These are phyloP conservation scores for Urocitellus parryii DNA, from an alignment of 2,113 vertebrate species.

Conservation along the genomic window DNA sequence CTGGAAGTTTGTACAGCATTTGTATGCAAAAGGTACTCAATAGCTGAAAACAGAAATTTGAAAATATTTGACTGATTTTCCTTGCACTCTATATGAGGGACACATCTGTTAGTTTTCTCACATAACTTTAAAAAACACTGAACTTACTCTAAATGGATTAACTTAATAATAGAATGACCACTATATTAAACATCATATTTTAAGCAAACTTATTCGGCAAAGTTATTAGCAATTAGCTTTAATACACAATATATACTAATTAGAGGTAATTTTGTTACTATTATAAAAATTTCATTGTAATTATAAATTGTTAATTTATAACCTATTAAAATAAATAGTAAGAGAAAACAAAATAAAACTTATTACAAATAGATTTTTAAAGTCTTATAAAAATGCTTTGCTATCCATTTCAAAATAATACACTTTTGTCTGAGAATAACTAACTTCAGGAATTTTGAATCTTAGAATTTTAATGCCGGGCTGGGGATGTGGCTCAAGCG, in stretches of 20 bases:
- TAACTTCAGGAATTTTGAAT: background rate
- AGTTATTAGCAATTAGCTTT: background rate
- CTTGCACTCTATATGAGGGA: background rate
- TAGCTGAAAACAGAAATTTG: background rate
- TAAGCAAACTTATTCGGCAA: background rate
- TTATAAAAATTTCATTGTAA: background rate
- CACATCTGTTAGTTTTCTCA: background rate
- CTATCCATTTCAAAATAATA: background rate
- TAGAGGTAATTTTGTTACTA: background rate
- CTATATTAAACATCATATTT: background rate
- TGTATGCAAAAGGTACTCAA: background rate
- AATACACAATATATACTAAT: background rate
- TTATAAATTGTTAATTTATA: background rate
- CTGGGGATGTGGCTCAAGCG: too few species aligned
- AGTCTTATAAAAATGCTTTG: background rate
- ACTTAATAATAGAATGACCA: background rate
- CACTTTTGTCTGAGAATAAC: background rate
- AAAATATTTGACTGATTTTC: background rate
- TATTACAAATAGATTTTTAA: background rate
- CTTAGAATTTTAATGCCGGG: background rate
- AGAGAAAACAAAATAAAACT: background rate
- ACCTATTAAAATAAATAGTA: background rate
- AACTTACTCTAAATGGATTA: background rate
- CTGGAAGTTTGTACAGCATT: background rate
- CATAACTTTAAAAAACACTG: background rate